These are phyloP conservation scores for Myathropa florea DNA, from an alignment of 2,888 invertebrate genomes.

Conservation along the genomic window DNA sequence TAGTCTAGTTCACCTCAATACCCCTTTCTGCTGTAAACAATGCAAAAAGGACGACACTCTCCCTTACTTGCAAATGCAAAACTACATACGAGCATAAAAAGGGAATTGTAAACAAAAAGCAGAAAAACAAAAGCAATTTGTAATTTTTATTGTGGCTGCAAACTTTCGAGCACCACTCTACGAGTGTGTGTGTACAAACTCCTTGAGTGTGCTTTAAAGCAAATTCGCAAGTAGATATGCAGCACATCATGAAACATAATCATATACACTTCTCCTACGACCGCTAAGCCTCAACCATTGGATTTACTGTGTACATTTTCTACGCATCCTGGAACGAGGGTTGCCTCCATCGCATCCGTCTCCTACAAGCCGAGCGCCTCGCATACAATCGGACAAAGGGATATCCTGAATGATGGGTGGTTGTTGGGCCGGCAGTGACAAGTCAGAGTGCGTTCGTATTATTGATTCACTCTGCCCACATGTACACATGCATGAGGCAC, in stretches of 20 bases:
- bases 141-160: neutral
- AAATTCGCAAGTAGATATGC: constrained; percentile 41
- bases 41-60: neutral
- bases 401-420: neutral
- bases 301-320: constrained; percentile 23
- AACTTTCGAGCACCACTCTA: constrained; percentile 28
- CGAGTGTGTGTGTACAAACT: neutral
- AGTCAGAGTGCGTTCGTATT: constrained; percentile 39
- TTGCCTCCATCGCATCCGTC: neutral
- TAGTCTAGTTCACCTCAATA: neutral
- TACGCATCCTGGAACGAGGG: constrained; percentile 1
- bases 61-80: neutral
- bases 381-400: constrained; percentile 31
- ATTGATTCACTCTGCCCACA: constrained; percentile 48
- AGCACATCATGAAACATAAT: constrained; percentile 49
- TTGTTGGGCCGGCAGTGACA: constrained; percentile 3
- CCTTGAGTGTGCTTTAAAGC: constrained; percentile 28
- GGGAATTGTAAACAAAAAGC: no score
- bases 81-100: neutral
- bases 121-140: constrained; percentile 3
- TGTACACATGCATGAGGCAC: neutral
- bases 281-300: constrained; percentile 44
- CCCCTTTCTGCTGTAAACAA: neutral
- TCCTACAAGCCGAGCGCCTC: constrained; percentile 16
- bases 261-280: constrained; percentile 30